Evolutionary conservation across 2,113 vertebrate genomes (phyloP).

Genomic region (Cryptomyrus ogoouensis): DNA sequence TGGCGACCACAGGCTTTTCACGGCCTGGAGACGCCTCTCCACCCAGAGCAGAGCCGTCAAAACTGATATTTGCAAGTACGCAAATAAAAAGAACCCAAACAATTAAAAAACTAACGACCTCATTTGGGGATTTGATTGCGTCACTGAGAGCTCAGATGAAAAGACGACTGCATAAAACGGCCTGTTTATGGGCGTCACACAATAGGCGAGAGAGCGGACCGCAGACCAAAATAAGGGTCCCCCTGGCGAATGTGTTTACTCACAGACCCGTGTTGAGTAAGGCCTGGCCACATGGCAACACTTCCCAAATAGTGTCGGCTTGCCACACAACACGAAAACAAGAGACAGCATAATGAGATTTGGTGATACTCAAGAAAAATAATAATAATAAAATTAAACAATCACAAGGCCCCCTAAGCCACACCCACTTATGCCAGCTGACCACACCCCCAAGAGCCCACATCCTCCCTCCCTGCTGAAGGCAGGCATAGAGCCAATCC

Average conservation of each 20-base stretch:
- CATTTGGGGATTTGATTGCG: conserved; percentile 25
- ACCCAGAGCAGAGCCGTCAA: not conserved
- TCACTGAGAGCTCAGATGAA: conserved; percentile 26
- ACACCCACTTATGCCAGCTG: not conserved
- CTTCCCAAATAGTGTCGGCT: conserved; percentile 25
- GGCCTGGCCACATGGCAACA: not conserved
- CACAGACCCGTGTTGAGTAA: not conserved
- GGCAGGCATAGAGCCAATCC: not conserved
- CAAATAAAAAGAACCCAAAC: conserved; percentile 24
- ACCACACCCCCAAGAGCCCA: not conserved
- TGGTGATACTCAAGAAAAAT: not conserved
- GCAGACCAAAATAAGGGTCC: conserved; percentile 40
- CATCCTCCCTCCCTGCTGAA: not conserved
- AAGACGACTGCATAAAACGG: conserved; percentile 28
- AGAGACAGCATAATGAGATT: not conserved
- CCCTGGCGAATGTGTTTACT: conserved; percentile 19
- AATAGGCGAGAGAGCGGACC: conserved; percentile 23
- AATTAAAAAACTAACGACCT: conserved; percentile 20
- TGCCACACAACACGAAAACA: conserved; percentile 31
- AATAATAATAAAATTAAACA: not conserved
- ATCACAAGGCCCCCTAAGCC: not conserved
- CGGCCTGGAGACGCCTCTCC: not conserved
- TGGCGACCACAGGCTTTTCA: not conserved
- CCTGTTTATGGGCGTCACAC: conserved; percentile 23
- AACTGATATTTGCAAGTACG: not conserved